Percentiles rank a stretch among this genome's conserved stretches.
These are phyloP conservation scores for Urocolius indicus DNA, from an alignment of 2,113 vertebrate genomes.

Conservation along the genomic window DNA sequence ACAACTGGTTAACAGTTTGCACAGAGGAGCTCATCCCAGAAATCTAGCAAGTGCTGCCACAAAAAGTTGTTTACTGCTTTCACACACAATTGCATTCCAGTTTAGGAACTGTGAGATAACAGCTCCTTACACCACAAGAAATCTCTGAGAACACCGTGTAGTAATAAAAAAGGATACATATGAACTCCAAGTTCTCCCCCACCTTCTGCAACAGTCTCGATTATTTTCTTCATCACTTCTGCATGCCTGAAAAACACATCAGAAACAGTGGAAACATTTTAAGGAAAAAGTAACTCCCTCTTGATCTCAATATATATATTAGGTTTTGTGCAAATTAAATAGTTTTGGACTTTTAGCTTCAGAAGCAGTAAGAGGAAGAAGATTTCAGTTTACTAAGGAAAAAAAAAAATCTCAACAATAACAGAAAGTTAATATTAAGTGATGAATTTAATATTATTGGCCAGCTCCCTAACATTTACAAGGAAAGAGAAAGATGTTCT, in stretches of 20 bases:
- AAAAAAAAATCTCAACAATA: background rate
- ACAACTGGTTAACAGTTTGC: background rate
- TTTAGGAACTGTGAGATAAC: background rate
- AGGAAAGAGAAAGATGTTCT: background rate
- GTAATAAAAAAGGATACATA: slow-evolving; percentile 92
- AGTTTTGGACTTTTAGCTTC: background rate
- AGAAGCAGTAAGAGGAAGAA: background rate
- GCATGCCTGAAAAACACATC: slow-evolving; percentile 87
- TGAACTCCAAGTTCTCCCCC: slow-evolving; percentile 98
- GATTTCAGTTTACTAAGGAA: background rate
- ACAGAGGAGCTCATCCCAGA: background rate
- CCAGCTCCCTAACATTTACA: background rate
- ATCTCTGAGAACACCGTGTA: background rate
- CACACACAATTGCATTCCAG: background rate
- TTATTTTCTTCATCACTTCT: slow-evolving; percentile 99
- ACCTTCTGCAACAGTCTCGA: slow-evolving; percentile 98
- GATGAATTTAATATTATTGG: background rate
- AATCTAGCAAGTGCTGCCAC: background rate
- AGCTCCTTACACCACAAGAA: background rate
- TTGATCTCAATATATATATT: background rate
- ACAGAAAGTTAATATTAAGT: background rate
- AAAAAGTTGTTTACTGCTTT: background rate
- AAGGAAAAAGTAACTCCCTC: background rate
- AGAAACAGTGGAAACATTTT: background rate
- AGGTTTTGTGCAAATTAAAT: background rate